Base-by-base conservation (phyloP, 1,140 invertebrate species). In the Musca domestica region DNA sequence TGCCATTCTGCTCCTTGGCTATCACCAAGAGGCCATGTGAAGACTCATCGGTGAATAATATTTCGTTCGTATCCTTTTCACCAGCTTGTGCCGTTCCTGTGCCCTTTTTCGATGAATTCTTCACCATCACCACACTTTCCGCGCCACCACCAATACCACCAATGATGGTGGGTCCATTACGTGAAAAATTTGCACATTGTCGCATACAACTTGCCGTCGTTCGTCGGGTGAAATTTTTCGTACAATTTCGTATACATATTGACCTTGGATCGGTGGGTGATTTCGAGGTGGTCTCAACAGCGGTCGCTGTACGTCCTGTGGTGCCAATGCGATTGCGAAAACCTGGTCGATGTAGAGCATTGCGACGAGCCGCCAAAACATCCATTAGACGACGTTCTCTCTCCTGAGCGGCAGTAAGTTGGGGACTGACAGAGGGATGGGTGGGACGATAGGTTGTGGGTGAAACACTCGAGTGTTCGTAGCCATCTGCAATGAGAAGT, bases 351-450 rank as follows among this genome's bases (percentile, higher is more conserved):
- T 85, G 64, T 73, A 82, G 19, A 74, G 82, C 71, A 75, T 82
- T 74, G 19, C 86, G 76, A 14, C 86, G 74, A 1, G 85, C 86
- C 0, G 85, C 85, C 61, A 87, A 76, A 23, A 87, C 74, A 27
- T 84, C 83, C 75, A 85, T 78, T 63, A 87, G 75, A 69, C 84
- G 85, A 25, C 83, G 83, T 52, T 87, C 84, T 20, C 85, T 74
- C 56, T 81, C 74, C 65, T 77, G 76, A 2, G 76, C 75, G 4
- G 75, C 70, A 56, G 67, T 79, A 12, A 61, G 27, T 7, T 64
- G 70, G 6, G 78, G 71, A 15, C 76, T 71, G 19, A 72, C 65
- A 30, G 77, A 76, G 4, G 76, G 71, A 4, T 75, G 63, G 0
- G 68, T 51, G 12, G 77, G 74, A 10, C 77, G 72, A 25, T 75